Base-by-base conservation (phyloP, 92 coral and sea anemone species). In the Meandrina meandrites region DNA sequence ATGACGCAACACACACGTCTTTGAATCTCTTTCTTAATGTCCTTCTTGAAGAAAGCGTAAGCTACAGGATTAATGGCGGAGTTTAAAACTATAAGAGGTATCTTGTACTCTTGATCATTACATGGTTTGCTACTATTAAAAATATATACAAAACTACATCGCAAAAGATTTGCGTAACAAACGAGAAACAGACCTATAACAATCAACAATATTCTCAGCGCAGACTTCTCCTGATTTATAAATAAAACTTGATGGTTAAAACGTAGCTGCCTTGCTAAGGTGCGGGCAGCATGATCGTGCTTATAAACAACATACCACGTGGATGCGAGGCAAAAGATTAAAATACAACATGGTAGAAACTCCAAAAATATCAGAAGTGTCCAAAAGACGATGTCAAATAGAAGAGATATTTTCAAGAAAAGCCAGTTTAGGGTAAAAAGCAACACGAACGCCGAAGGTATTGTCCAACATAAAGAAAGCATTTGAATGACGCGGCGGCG, bases 211-310 rank as follows among this genome's bases (percentile, higher is more conserved):
- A 45, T 27, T 81, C 13, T 64, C 30, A 68, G 68, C 3, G 86
- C 36, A 45, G 62, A 31, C 64, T n/a, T 68, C 19, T 81, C 62
- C 60, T 67, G 64, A 48, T 2, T 28, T 42, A 37, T 45, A 42
- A 40, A 24, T 17, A 81, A 40, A 81, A 64, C 74, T 27, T 24
- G 6, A 16, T 84, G 87, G 57, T 84, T 84, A 17, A 34, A 84
- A 76, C 81, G 73, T 5, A 84, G 11, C 32, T 84, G 88, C 8
- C 37, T 84, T 35, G 57, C 58, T 9, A 84, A 45, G n/a, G 56
- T 62, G 18, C 48, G 50, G 56, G 74, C 45, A 16, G 72, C 72
- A 9, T 37, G n/a, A 4, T 57, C 14, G n/a, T 58, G 80, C 58
- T 76, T 84, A 21, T 24, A 64, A 24, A 76, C 81, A 36, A 84